Base-by-base conservation (phyloP, 2,113 vertebrate species). In the Nanorana parkeri region DNA sequence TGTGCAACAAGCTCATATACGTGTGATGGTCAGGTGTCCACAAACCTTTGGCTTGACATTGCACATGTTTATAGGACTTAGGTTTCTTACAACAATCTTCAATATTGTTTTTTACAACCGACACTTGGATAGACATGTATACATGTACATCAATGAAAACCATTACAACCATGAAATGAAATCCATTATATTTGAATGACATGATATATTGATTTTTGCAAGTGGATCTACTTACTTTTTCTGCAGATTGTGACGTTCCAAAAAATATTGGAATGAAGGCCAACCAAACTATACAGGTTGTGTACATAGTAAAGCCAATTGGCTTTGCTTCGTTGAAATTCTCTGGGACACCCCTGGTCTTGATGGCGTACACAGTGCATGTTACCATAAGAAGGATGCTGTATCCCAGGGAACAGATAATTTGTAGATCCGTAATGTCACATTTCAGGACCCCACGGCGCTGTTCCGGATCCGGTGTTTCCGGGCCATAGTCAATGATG, bases 211-310 rank as follows among this genome's bases (percentile, higher is more conserved):
- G 13, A 72, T 1, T 5, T 3, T 21, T 0, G 26, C 2, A 54
- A 16, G n/a, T n/a, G 55, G 24, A 36, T 21, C 20, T 84, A 90
- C 94, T 92, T 94, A 99, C 97, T 96, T 99, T 99, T 86, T 99
- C 97, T 0, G 97, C 95, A 79, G 97, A 98, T 88, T 99, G 96
- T 0, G 97, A 95, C 4, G 97, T 99, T 85, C 97, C 96, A 85
- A 99, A 99, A 95, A 99, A 99, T 91, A 99, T 99, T 74, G 97
- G 97, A 84, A 99, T 99, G 89, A 98, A 99, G 82, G 97, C 97
- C 80, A 99, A 93, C 97, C 97, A 99, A 0, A 99, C 97, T 86
- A 99, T 98, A 92, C 97, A 99, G 71, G 97, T 99, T 65, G 97
- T 99, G 90, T 99, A 99, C 97, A 99, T 99, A 77, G 97, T 99